Conservation (phyloP, 2,888 invertebrate species). For the Cryptus armator region DNA sequence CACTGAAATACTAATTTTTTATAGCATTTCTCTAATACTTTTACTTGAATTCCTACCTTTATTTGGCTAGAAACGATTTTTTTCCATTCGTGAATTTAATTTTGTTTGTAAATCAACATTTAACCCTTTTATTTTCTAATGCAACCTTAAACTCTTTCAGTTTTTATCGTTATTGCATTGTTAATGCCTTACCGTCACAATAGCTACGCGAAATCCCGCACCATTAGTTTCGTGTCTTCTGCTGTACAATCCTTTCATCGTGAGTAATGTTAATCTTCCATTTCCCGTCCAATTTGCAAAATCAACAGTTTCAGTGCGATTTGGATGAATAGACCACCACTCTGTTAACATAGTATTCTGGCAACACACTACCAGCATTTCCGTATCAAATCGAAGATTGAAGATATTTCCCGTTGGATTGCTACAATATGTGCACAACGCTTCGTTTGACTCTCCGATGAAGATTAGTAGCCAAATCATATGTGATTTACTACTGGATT, state of each 20-base stretch:
- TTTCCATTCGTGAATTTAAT: no score
- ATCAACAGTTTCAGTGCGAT: constrained; percentile 67
- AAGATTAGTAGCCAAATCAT: constrained; percentile 79
- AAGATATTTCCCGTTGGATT: constrained; percentile 72
- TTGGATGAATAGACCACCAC: constrained; percentile 75
- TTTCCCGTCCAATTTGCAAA: constrained; percentile 73
- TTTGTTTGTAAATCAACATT: no score
- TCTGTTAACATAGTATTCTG: constrained; percentile 70
- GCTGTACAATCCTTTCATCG: constrained; percentile 69
- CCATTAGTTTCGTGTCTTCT: constrained; percentile 74
- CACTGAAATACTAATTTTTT: no score
- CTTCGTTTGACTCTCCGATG: constrained; percentile 45
- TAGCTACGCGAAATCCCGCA: constrained; percentile 70
- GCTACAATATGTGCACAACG: constrained; percentile 66
- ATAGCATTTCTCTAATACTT: no score
- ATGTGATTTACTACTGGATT: constrained; percentile 63
- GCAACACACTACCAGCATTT: constrained; percentile 77
- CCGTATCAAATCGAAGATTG: constrained; percentile 73
- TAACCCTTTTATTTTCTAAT: no score
- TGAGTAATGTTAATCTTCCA: constrained; percentile 34
- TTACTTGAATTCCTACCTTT: no score
- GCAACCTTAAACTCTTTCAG: no score
- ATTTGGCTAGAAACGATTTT: no score
- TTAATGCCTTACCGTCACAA: constrained; percentile 70
- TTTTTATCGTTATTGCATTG: no score